These are phyloP conservation scores for Proteles cristata DNA, from an alignment of 2,113 vertebrate species.

Conservation along the genomic window DNA sequence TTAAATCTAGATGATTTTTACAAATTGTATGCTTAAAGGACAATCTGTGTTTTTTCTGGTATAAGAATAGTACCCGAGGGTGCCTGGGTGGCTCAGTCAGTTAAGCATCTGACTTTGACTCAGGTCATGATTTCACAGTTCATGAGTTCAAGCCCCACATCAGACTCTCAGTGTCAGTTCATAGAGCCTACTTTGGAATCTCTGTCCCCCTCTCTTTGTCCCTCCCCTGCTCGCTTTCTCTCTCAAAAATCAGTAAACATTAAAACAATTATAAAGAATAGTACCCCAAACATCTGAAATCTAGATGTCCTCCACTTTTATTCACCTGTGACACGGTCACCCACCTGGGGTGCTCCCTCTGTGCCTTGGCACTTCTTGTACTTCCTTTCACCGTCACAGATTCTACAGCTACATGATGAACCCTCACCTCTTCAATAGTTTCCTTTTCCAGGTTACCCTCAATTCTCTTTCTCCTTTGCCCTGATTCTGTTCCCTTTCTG, in stretches of 20 bases:
- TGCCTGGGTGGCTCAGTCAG: no score
- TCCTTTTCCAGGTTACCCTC: neutral
- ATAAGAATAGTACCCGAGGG: neutral
- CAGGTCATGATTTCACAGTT: no score
- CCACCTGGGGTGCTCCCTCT: neutral
- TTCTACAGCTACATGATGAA: neutral
- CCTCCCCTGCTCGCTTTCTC: no score
- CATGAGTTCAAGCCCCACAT: no score
- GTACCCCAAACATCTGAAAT: neutral
- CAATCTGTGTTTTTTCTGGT: neutral
- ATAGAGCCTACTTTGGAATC: no score
- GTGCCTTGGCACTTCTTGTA: rapidly evolving
- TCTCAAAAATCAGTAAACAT: no score
- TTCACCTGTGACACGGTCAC: neutral
- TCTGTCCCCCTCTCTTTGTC: no score
- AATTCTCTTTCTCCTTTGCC: rapidly evolving
- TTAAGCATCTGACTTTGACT: no score
- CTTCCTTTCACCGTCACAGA: neutral
- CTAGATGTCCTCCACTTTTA: neutral
- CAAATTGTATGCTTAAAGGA: neutral
- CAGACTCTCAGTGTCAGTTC: no score
- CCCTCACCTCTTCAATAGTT: neutral
- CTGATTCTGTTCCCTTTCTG: neutral
- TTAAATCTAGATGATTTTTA: neutral
- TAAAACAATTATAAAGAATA: neutral